Base-by-base conservation (phyloP, 2,888 invertebrate species). In the Drosophila borborema region DNA sequence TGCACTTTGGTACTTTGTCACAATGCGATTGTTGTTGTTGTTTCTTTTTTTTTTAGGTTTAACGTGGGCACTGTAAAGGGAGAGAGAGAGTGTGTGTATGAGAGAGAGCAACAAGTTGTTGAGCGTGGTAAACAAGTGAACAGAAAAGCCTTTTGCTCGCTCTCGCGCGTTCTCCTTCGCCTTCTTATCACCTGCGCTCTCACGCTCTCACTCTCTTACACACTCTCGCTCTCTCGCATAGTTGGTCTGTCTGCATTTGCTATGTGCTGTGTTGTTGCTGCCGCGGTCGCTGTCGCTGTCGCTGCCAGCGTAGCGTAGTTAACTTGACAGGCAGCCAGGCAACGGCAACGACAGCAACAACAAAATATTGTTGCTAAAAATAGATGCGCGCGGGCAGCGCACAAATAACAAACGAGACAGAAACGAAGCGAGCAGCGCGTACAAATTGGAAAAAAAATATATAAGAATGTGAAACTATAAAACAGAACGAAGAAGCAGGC, bases 251-350 rank as follows among this genome's bases (percentile, higher is more conserved):
- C 73, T 80, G 72, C 74, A 75, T 75, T 64, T 48, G 77, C 68
- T 58, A 54, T 58, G 56, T 69, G 56, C 67, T 72, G 59, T 71
- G 59, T 71, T 74, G 67, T 67, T 74, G 77, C 36, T 63, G 60
- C 43, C 59, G 67, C 72, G 64, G 82, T 46, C 61, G 69, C 72
- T 76, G 80, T 70, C 79, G 69, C 68, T 60, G 82, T 49, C 64
- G 69, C 71, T 81, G 81, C 73, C 77, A 80, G 83, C 86, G 84
- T 81, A 82, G 81, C 82, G 79, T 85, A 84, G 86, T 84, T 85
- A 85, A 86, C 83, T 82, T 83, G 77, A 77, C 80, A 62, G 61
- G 71, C 79, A 78, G 51, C 34, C 51, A 51, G 51, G 51, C 51
- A 36, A 74, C 65, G 67, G 53, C 85, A 84, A 69, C 74, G 81